phyloP scores from a whole-genome alignment of 2,113 vertebrate genomes.

The Hymenochirus boettgeri region DNA sequence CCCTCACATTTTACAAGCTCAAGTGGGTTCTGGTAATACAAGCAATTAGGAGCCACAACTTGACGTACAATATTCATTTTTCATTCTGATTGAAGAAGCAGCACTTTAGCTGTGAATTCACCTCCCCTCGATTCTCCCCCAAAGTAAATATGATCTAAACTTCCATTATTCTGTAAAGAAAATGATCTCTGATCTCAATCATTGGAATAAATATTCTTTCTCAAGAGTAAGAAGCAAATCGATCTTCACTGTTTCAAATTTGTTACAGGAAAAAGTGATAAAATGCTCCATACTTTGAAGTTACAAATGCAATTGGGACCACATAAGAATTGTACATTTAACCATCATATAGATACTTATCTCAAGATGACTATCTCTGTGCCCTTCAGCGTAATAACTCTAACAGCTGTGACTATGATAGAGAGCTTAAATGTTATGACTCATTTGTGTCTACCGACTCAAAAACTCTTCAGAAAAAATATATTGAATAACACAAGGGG shows the following conservation, averaged over 20 bases:
- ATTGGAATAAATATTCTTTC: conserved; percentile 51
- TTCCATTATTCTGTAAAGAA: conserved; percentile 59
- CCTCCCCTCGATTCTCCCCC: conserved; percentile 32
- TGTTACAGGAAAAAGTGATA: conserved; percentile 49
- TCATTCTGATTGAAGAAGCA: conserved; percentile 39
- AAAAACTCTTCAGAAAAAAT: conserved; percentile 51
- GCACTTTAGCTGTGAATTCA: conserved; percentile 34
- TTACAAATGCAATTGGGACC: conserved; percentile 57
- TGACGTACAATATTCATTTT: conserved; percentile 34
- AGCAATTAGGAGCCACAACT: conserved; percentile 37
- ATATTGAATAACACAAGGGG: conserved; percentile 47
- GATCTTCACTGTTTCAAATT: conserved; percentile 49
- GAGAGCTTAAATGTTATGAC: conserved; percentile 52
- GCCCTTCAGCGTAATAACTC: conserved; percentile 56
- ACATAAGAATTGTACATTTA: conserved; percentile 57
- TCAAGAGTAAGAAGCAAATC: conserved; percentile 52
- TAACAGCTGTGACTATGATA: conserved; percentile 53
- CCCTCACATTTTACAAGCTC: conserved; percentile 27
- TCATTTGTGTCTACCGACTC: conserved; percentile 55
- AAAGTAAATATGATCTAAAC: conserved; percentile 43
- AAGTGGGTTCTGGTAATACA: conserved; percentile 34
- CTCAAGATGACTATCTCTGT: conserved; percentile 52
- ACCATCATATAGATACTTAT: conserved; percentile 48
- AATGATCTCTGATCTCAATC: conserved; percentile 52
- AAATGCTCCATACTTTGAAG: conserved; percentile 52